Conservation (phyloP, 2,888 invertebrate genomes). For the Cephus sareptanus region DNA sequence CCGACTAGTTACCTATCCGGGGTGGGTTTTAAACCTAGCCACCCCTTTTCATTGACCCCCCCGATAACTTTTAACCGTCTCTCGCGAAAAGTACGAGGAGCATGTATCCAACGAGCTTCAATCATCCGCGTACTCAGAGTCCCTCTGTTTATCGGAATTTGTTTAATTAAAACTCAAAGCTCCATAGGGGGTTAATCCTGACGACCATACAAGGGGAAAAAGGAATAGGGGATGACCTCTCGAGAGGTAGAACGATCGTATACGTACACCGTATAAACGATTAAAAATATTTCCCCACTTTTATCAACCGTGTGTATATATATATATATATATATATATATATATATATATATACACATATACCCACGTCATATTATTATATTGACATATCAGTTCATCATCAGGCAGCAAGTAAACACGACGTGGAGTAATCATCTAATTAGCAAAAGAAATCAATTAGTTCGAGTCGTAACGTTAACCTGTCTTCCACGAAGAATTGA, state of each 20-base stretch:
- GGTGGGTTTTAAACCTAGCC: constrained; percentile 21
- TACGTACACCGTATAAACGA: background rate
- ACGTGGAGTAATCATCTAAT: background rate
- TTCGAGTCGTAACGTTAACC: background rate
- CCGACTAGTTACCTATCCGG: constrained; percentile 50
- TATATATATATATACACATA: background rate
- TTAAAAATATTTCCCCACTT: background rate
- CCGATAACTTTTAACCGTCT: constrained; percentile 5
- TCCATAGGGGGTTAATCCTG: background rate
- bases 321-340: too few species aligned
- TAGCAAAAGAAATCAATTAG: background rate
- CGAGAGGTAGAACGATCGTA: background rate
- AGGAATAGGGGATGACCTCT: background rate
- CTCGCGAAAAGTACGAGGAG: constrained; percentile 23
- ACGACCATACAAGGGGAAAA: background rate
- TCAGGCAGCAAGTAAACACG: background rate
- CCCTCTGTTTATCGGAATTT: constrained; percentile 47
- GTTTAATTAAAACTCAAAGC: constrained; percentile 39
- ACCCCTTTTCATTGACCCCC: constrained; percentile 32
- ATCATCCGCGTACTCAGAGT: constrained; percentile 46
- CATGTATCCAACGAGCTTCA: constrained; percentile 48
- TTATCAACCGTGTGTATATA: background rate
- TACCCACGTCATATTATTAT: background rate
- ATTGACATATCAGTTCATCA: background rate
- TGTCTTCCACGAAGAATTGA: background rate